Base-by-base conservation (phyloP, 30 jellyfish, hydroid and myxozoan species). In the Sanderia malayensis region DNA sequence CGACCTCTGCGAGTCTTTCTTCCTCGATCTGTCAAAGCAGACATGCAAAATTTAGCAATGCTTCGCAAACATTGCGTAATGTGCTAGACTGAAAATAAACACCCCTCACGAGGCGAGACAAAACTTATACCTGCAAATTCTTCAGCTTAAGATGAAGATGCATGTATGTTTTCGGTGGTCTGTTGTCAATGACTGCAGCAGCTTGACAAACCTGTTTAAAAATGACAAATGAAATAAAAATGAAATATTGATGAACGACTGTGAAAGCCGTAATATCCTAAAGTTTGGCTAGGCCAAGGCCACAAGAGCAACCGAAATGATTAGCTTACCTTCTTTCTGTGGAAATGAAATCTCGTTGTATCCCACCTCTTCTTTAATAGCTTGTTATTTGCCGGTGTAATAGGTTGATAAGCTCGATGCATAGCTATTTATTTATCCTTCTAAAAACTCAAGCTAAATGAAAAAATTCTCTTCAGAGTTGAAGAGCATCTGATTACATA, bases 381-480 rank as follows among this genome's bases (percentile, higher is more conserved):
- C 55, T 90, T 90, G 76, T 90, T 90, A 58, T 90, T 84, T 31
- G 98, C 98, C 17, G 98, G 98, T 23, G 98, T 90, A 37, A 90
- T 90, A 11, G 98, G 96, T 27, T 90, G 98, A 60, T 90, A 90
- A n/a, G 98, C 96, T 7, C 98, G 87, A 74, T 90, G 98, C 98
- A 90, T 90, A 32, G 53, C 79, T 24, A 1, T 4, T 57, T 60
- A 27, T 60, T 60, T 60, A 3, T 2, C 3, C 7, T 25, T 7
- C 18, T 49, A 11, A 49, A 37, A 37, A 37, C 52, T 37, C 13
- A 6, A 37, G 13, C 52, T 37, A 13, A 37, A 13, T 13, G 6
- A 37, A 37, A 37, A 37, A 37, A 4, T 13, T 37, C 52, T 13
- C 13, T 37, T 13, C 52, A 37, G 52, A 6, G 13, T 37, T 49